phyloP scores from a whole-genome alignment of 2,888 invertebrate genomes.

The Coenonympha arcania region DNA sequence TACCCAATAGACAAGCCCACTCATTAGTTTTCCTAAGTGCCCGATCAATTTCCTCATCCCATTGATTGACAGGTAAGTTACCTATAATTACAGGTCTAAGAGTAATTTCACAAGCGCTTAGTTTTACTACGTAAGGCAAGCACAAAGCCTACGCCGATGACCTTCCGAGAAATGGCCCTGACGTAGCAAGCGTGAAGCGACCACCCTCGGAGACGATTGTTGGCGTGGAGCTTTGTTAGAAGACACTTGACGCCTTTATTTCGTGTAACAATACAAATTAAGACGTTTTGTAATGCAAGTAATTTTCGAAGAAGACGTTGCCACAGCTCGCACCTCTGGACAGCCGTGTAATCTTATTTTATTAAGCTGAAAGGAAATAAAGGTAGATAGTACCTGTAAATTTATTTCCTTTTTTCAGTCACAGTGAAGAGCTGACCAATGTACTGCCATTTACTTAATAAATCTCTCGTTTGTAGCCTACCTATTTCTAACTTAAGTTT shows the following conservation, averaged over 20 bases:
- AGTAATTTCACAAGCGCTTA: constrained; percentile 54
- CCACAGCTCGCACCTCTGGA: constrained; percentile 17
- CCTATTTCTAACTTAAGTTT: no score
- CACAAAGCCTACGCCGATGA: constrained; percentile 47
- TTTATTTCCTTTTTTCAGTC: background rate
- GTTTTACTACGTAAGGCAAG: constrained; percentile 39
- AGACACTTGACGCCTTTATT: constrained; percentile 37
- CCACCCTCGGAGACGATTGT: constrained; percentile 63
- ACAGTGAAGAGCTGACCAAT: background rate
- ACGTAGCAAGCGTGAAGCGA: constrained; percentile 51
- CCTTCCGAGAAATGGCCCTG: constrained; percentile 62
- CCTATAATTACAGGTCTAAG: constrained; percentile 52
- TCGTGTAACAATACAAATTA: constrained; percentile 34
- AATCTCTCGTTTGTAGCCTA: no score
- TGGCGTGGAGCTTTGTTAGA: constrained; percentile 42
- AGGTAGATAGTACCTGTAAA: background rate
- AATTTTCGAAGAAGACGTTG: constrained; percentile 24
- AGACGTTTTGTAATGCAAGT: constrained; percentile 27
- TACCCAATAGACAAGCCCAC: constrained; percentile 13
- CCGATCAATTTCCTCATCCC: constrained; percentile 42
- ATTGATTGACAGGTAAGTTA: constrained; percentile 34
- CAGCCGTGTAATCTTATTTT: constrained; percentile 20
- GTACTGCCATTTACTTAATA: no score
- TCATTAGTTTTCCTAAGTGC: constrained; percentile 29
- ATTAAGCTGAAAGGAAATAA: background rate